Evolutionary conservation across 2,113 vertebrate species (phyloP).

Genomic region (Mustela nigripes): DNA sequence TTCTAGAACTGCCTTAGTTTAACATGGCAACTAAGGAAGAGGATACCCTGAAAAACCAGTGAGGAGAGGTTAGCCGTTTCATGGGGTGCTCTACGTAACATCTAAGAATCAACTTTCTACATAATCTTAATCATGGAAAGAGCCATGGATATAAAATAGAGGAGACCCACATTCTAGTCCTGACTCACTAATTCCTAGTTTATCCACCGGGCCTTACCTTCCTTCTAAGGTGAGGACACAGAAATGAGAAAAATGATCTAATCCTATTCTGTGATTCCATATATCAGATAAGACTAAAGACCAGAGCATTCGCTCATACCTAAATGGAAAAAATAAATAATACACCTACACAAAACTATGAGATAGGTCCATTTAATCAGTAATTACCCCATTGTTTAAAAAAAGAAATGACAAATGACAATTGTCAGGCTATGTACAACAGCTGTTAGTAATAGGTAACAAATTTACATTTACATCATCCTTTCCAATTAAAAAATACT

Average conservation of each 20-base stretch:
- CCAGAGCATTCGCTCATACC: background rate
- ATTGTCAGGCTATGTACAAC: constrained; percentile 6
- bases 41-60: constrained; percentile 27
- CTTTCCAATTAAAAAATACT: constrained; percentile 46
- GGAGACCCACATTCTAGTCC: background rate
- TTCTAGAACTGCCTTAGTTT: background rate
- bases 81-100: background rate
- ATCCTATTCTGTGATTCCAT: constrained; percentile 32
- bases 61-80: background rate
- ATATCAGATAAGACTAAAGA: constrained; percentile 48
- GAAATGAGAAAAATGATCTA: constrained; percentile 46
- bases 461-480: constrained; percentile 1
- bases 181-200: background rate
- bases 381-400: background rate
- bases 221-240: background rate
- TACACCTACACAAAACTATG: background rate
- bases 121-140: constrained; percentile 18
- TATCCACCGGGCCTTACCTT: background rate
- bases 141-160: background rate
- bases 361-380: constrained; percentile 19
- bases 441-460: constrained; percentile 24
- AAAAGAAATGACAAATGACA: constrained; percentile 9
- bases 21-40: constrained; percentile 56
- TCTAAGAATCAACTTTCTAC: background rate
- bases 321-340: constrained; percentile 35